Base-by-base conservation (phyloP, 2,113 vertebrate species). In the Megalops atlanticus region DNA sequence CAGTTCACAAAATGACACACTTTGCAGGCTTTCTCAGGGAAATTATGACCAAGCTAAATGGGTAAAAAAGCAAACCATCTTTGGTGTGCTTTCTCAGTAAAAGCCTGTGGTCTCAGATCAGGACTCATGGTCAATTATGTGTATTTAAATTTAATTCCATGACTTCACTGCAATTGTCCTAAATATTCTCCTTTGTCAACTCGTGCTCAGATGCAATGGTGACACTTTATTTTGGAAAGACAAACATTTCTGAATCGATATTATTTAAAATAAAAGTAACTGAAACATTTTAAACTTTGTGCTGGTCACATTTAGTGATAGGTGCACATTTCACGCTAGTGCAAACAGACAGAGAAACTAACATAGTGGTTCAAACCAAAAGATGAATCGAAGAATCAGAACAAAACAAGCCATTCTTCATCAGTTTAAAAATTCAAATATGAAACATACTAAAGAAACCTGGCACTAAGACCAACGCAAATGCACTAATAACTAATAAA, bases 1-100 rank as follows among this genome's bases (percentile, higher is more conserved):
- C 86, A 83, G 82, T 76, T 85, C 84, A 86, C 84, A 81, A 83
- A 82, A 83, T 70, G 80, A 83, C 84, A 81, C 35, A 79, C 81
- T 76, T 84, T 84, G 15, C 33, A 10, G 16, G 38, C 16, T 76
- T 36, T 70, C 33, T 69, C 31, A 68, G 24, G 74, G 18, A 70
- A 49, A 76, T 36, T 18, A 15, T 41, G 49, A 35, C 24, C 27
- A 35, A 74, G 78, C 11, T 24, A 41, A 58, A 86, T 49, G 82
- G 6, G 14, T 83, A 85, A 79, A 83, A 81, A 81, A 84, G 78
- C 87, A 80, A 81, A 84, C 77, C 88, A 54, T 8, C 24, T 41
- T 78, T 70, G 45, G 35, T 31, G 52, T 71, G 14, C n/a, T 14
- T 78, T 49, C 47, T 39, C 35, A 71, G 24, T 41, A 18, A 68